These are phyloP conservation scores for Propithecus deckenii DNA, from an alignment of 2,797 vertebrate genomes.

Conservation along the genomic window DNA sequence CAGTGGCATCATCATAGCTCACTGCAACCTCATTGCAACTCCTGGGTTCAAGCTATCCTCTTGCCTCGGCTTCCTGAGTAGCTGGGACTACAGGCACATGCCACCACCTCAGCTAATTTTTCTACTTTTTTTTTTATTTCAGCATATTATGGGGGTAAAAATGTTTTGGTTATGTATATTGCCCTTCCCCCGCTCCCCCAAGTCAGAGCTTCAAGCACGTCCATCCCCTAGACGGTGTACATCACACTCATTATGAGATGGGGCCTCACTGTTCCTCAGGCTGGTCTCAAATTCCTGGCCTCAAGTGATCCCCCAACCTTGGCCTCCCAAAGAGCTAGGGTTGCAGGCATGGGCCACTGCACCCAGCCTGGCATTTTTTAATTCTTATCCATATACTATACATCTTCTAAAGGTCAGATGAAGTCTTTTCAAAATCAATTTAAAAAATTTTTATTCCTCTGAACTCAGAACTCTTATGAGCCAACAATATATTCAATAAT, in stretches of 20 bases:
- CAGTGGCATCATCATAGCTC: background rate
- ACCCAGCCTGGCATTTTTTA: background rate
- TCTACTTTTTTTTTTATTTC: background rate
- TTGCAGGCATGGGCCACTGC: background rate
- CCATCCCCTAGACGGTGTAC: too few species aligned
- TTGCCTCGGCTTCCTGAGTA: too few species aligned
- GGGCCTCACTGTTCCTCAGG: background rate
- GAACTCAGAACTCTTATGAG: background rate
- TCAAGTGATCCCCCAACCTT: background rate
- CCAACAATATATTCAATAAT: background rate
- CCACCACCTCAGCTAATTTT: background rate
- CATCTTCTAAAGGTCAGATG: background rate
- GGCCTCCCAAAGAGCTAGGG: background rate
- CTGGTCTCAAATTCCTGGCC: background rate
- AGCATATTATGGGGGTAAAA: too few species aligned
- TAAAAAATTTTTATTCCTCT: background rate
- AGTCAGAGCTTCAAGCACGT: too few species aligned
- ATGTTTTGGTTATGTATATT: too few species aligned
- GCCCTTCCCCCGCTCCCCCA: too few species aligned
- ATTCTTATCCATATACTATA: background rate
- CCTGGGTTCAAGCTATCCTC: background rate
- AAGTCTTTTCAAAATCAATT: background rate
- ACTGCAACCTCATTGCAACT: background rate
- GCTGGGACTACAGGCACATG: background rate
- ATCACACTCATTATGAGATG: background rate